Evolutionary conservation across 1,140 invertebrate genomes (phyloP).

Genomic region (Cydia pomonella): DNA sequence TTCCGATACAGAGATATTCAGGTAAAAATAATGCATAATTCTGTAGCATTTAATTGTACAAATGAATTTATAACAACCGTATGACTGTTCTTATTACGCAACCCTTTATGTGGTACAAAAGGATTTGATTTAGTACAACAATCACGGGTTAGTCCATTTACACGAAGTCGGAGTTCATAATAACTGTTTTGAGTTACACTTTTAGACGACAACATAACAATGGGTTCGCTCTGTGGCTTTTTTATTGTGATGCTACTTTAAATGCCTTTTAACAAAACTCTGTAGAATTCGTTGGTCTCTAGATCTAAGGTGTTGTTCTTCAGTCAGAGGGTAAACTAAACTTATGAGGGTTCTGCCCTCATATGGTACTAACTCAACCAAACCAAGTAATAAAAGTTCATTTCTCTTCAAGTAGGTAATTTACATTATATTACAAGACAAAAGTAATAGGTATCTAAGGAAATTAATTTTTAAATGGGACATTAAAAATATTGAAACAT

Average conservation of each 20-base stretch:
- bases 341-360: too few relatives aligned
- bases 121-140: constrained; percentile 25
- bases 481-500: too few relatives aligned
- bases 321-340: too few relatives aligned
- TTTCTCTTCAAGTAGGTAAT: too few relatives aligned
- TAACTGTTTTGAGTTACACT: constrained; percentile 20
- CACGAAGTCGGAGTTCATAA: constrained; percentile 12
- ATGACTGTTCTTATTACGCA: constrained; percentile 13
- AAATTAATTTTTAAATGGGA: too few relatives aligned
- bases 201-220: constrained; percentile 20
- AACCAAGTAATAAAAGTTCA: too few relatives aligned
- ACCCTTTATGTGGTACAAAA: constrained; percentile 13
- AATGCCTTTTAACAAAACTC: background rate
- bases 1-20: background rate
- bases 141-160: constrained; percentile 24
- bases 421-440: too few relatives aligned
- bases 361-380: too few relatives aligned
- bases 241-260: constrained; percentile 3
- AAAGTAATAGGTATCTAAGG: too few relatives aligned
- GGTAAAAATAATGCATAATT: background rate
- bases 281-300: background rate
- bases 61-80: constrained; percentile 6
- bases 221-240: background rate
- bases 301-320: too few relatives aligned
- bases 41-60: background rate